Percentiles rank a stretch among this genome's conserved stretches.
phyloP scores from a whole-genome alignment of 2,113 vertebrate genomes.

The Neotoma lepida region DNA sequence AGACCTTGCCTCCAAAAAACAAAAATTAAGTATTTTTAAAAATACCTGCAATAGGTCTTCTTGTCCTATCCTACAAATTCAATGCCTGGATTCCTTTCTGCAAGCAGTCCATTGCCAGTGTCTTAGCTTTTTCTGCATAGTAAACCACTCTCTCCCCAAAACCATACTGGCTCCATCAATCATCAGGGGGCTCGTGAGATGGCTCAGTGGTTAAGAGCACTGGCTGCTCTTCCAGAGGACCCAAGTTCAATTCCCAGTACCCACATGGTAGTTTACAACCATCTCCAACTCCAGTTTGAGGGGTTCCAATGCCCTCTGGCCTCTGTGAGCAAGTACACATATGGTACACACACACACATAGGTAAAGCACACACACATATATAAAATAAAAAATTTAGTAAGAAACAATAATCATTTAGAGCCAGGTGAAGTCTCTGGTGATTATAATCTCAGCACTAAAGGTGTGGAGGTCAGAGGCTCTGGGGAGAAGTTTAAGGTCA shows the following conservation, averaged over 20 bases:
- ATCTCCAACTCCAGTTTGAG: neutral
- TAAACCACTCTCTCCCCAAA: neutral
- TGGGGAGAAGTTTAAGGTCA: neutral
- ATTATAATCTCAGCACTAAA: neutral
- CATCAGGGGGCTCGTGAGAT: neutral
- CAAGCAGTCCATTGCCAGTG: neutral
- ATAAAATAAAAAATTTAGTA: neutral
- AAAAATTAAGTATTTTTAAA: neutral
- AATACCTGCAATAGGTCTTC: neutral
- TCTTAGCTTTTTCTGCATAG: neutral
- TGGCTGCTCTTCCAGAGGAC: neutral
- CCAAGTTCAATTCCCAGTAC: neutral
- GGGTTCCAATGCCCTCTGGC: neutral
- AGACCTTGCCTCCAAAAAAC: neutral
- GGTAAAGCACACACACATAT: neutral
- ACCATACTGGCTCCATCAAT: neutral
- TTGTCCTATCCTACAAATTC: neutral
- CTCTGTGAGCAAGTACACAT: neutral
- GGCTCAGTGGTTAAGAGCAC: neutral
- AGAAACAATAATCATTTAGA: neutral
- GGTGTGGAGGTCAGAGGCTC: too few species aligned
- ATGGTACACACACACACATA: neutral
- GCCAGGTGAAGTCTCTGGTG: neutral
- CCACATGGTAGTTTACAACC: neutral
- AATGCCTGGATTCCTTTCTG: neutral